Percentiles rank a stretch among this genome's conserved stretches.
phyloP scores from a whole-genome alignment of 2,888 invertebrate genomes.

The Lamproptera curius region DNA sequence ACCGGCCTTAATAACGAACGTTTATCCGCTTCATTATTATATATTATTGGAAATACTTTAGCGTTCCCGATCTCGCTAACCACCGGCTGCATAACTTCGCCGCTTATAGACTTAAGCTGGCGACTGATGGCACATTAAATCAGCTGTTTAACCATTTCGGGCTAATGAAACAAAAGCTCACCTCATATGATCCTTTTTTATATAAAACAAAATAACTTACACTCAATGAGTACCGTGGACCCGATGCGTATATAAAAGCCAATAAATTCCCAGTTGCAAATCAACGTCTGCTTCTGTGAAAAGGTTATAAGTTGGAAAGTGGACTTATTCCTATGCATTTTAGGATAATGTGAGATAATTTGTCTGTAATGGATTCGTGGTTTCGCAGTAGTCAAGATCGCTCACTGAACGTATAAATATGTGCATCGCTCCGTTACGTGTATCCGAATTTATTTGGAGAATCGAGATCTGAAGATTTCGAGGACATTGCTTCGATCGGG shows the following conservation, averaged over 20 bases:
- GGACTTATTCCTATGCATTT: too few relatives aligned
- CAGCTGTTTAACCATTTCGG: conserved; percentile 52
- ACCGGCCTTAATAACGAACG: background rate
- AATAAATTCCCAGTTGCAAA: conserved; percentile 48
- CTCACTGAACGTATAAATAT: conserved; percentile 40
- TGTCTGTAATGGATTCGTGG: too few relatives aligned
- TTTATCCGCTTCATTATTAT: background rate
- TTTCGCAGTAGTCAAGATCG: conserved; percentile 33
- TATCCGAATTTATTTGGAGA: conserved; percentile 41
- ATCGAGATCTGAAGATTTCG: conserved; percentile 36
- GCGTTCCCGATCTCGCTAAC: conserved; percentile 12
- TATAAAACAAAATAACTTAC: conserved; percentile 61
- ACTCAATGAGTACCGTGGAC: conserved; percentile 59
- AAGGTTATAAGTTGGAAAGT: background rate
- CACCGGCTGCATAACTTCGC: conserved; percentile 6
- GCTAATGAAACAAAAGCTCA: conserved; percentile 69
- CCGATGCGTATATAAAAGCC: conserved; percentile 58
- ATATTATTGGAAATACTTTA: conserved; percentile 11
- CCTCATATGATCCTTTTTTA: conserved; percentile 56
- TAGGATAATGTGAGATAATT: too few relatives aligned
- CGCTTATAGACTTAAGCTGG: conserved; percentile 16
- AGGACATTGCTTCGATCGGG: conserved; percentile 32
- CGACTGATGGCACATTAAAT: conserved; percentile 39
- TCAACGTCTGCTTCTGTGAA: conserved; percentile 9
- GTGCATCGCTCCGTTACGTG: conserved; percentile 39